Conservation (phyloP, 2,113 vertebrate species). For the Eretmochelys imbricata region DNA sequence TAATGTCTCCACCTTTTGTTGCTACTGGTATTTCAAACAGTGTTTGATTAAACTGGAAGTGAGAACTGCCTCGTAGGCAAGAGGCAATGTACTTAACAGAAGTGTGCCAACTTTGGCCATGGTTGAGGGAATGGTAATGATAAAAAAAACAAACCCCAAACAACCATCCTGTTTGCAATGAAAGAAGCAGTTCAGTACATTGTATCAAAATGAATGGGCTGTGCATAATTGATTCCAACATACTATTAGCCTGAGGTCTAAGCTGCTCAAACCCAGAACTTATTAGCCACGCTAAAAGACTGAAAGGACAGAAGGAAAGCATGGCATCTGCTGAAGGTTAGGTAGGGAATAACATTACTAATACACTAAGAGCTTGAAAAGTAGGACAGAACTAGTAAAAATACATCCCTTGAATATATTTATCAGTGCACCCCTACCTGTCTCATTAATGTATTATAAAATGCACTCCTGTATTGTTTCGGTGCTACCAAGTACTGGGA, state of each 20-base stretch:
- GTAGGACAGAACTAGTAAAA: slow-evolving; percentile 54
- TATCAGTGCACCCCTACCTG: slow-evolving; percentile 45
- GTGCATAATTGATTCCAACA: slow-evolving; percentile 74
- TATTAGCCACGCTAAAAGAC: slow-evolving; percentile 62
- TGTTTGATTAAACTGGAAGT: slow-evolving; percentile 34
- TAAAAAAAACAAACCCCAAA: slow-evolving; percentile 29
- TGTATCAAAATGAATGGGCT: slow-evolving; percentile 69
- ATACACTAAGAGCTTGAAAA: slow-evolving; percentile 57
- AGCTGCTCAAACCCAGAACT: slow-evolving; percentile 62
- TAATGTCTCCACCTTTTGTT: background rate
- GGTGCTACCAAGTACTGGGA: slow-evolving; percentile 27
- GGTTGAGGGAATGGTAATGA: slow-evolving; percentile 25
- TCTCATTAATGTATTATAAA: slow-evolving; percentile 58
- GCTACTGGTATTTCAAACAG: background rate
- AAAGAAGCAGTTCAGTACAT: slow-evolving; percentile 61
- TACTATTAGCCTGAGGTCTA: slow-evolving; percentile 55
- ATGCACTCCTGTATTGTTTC: slow-evolving; percentile 46
- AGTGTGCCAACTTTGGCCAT: slow-evolving; percentile 17
- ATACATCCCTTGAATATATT: slow-evolving; percentile 40
- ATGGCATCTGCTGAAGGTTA: slow-evolving; percentile 64
- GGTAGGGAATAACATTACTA: slow-evolving; percentile 44
- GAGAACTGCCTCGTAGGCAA: slow-evolving; percentile 12
- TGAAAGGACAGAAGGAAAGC: slow-evolving; percentile 1
- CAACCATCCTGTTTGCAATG: slow-evolving; percentile 33
- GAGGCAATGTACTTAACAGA: slow-evolving; percentile 22